A percentile compares a stretch with the other conserved stretches of the same genome.
Evolutionary conservation across 2,797 vertebrate species (phyloP).

Genomic region (Anabacerthia variegaticeps): DNA sequence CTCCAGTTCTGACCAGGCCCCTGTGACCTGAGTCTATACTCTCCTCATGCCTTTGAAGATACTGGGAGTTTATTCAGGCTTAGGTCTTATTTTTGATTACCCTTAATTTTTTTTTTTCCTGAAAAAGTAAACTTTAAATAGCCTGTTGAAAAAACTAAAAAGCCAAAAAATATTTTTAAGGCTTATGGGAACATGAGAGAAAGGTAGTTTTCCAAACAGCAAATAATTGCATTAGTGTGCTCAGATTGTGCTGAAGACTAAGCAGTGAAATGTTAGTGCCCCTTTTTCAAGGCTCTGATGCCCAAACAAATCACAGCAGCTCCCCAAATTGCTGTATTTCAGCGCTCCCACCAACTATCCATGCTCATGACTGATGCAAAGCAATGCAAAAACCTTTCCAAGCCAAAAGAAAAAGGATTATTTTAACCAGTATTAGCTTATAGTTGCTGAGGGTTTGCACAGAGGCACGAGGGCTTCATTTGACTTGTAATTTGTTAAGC

Average conservation of each 20-base stretch:
- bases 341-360: background rate
- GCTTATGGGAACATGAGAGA: background rate
- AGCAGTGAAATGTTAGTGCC: rapidly evolving
- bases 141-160: background rate
- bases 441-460: background rate
- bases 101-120: background rate
- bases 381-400: background rate
- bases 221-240: background rate
- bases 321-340: background rate
- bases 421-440: background rate
- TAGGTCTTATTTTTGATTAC: rapidly evolving
- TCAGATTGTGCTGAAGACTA: background rate
- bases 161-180: background rate
- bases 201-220: background rate
- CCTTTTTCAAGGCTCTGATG: background rate
- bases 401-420: background rate
- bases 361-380: background rate
- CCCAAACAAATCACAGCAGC: background rate
- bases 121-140: background rate
- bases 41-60: rapidly evolving
- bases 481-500: background rate
- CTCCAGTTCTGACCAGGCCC: background rate
- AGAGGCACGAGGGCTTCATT: rapidly evolving
- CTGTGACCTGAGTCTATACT: rapidly evolving
- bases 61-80: background rate